A percentile compares a stretch with the other conserved stretches of the same genome.
Conservation (phyloP, 2,797 vertebrate genomes). For the Gambusia yucatana region DNA sequence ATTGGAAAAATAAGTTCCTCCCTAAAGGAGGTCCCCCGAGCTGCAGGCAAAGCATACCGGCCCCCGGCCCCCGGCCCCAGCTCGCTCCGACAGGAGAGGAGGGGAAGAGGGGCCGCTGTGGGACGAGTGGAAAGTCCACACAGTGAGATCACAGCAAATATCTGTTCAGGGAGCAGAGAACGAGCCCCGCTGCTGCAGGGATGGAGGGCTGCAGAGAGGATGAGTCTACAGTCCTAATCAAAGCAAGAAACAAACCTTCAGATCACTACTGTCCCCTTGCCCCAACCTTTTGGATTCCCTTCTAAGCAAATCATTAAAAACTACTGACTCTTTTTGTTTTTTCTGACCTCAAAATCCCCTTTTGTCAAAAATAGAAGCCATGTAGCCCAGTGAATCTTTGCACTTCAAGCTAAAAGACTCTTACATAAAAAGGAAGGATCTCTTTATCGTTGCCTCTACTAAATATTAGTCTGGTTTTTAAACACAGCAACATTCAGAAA, state of each 20-base stretch:
- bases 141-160: conserved; percentile 47
- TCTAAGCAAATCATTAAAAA: conserved; percentile 14
- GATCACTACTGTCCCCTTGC: not conserved
- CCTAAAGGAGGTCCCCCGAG: conserved; percentile 63
- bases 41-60: conserved; percentile 47
- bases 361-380: conserved; percentile 20
- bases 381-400: not conserved
- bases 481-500: not conserved
- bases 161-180: conserved; percentile 25
- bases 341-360: conserved; percentile 5
- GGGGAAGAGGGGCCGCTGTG: conserved; percentile 9
- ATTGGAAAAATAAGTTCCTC: conserved; percentile 49
- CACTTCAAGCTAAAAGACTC: not conserved
- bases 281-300: conserved; percentile 9
- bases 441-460: not conserved
- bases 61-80: conserved; percentile 16
- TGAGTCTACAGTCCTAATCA: conserved; percentile 34
- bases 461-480: not conserved
- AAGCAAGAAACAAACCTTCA: conserved; percentile 20
- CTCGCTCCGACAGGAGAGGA: not conserved
- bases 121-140: conserved; percentile 25
- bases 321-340: not conserved
- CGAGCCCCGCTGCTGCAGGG: conserved; percentile 29
- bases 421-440: not conserved
- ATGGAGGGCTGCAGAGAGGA: conserved; percentile 14